Conservation (phyloP, 2,888 invertebrate genomes). For the Sialis fuliginosa region DNA sequence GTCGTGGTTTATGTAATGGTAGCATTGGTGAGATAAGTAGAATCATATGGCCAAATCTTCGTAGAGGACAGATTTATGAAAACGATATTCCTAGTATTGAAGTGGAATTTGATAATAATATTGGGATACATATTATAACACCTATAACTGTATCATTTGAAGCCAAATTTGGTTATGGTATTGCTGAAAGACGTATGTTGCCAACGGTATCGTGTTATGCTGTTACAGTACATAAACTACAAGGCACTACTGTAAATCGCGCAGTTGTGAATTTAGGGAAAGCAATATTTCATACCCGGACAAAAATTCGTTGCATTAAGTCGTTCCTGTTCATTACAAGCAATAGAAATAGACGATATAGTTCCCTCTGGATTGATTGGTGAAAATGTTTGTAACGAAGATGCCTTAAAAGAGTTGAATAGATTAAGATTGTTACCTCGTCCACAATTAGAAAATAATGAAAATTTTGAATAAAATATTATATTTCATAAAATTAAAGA, state of each 20-base stretch:
- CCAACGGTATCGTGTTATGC: slow-evolving; percentile 13
- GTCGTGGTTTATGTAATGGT: slow-evolving; percentile 12
- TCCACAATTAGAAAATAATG: too few species aligned
- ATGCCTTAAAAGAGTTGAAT: too few species aligned
- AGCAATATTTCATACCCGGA: background rate
- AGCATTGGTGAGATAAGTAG: slow-evolving; percentile 11
- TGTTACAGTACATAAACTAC: slow-evolving; percentile 10
- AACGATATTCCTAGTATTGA: slow-evolving; percentile 9
- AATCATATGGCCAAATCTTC: slow-evolving; percentile 13
- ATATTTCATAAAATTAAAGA: too few species aligned
- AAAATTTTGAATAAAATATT: too few species aligned
- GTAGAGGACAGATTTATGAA: slow-evolving; percentile 10
- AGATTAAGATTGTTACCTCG: too few species aligned
- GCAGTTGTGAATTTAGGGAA: slow-evolving; percentile 1
- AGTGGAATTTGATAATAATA: slow-evolving; percentile 10
- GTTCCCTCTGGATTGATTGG: too few species aligned
- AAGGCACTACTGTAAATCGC: slow-evolving; percentile 11
- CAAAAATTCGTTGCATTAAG: background rate
- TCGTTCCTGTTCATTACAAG: too few species aligned
- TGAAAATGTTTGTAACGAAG: too few species aligned
- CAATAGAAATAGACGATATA: too few species aligned
- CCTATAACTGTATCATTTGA: slow-evolving; percentile 9
- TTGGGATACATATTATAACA: slow-evolving; percentile 9
- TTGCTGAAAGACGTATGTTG: slow-evolving; percentile 12
- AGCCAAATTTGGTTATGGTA: slow-evolving; percentile 11